Percentiles rank a stretch among this genome's conserved stretches.
Conservation (phyloP, 2,888 invertebrate genomes). For the Aphodius granarius region DNA sequence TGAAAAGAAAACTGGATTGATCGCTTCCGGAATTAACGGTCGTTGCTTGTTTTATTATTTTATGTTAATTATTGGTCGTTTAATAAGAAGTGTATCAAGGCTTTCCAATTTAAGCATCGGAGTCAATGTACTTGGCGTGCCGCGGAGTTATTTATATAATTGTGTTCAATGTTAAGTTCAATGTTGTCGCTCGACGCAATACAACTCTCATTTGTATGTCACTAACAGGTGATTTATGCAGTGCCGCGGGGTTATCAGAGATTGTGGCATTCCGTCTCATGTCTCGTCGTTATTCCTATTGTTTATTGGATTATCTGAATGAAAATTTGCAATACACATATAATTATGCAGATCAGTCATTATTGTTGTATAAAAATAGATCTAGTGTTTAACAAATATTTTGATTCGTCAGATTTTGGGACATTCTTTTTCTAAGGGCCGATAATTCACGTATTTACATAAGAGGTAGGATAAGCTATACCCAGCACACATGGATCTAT, state of each 20-base stretch:
- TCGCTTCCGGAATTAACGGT: not conserved
- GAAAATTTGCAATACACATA: no score
- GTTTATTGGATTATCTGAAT: no score
- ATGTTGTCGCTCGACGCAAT: slow-evolving; percentile 7
- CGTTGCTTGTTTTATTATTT: not conserved
- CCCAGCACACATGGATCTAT: no score
- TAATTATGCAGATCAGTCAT: no score
- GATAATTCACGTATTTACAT: no score
- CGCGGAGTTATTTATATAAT: not conserved
- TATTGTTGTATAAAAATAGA: no score
- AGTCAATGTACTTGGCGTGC: not conserved
- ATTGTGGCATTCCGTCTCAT: slow-evolving; percentile 9
- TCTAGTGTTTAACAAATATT: no score
- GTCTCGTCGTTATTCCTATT: not conserved
- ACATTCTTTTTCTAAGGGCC: no score
- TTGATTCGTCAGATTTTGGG: no score
- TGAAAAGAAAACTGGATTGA: not conserved
- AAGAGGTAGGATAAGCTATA: no score
- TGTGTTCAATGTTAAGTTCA: slow-evolving; percentile 25
- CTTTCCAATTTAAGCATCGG: not conserved
- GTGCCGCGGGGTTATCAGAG: not conserved
- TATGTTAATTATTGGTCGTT: not conserved
- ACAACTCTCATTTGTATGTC: not conserved
- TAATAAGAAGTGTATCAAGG: not conserved
- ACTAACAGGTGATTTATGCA: not conserved